Conservation (phyloP, 2,113 vertebrate genomes). For the Thamnophis sirtalis region DNA sequence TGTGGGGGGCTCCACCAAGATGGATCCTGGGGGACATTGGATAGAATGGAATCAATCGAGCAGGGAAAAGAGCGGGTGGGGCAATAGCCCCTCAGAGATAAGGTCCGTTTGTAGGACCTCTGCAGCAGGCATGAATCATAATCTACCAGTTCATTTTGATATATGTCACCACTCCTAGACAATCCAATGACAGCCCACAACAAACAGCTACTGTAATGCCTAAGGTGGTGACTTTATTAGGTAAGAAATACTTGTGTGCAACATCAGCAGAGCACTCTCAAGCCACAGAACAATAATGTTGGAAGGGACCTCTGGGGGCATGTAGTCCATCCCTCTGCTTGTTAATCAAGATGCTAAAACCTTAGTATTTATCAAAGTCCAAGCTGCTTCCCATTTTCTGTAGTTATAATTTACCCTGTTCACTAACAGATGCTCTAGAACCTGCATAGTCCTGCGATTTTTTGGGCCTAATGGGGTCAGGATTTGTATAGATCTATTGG, state of each 20-base stretch:
- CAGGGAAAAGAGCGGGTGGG: neutral
- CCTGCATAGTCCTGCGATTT: neutral
- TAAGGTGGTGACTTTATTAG: neutral
- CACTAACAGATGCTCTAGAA: neutral
- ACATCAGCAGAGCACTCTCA: neutral
- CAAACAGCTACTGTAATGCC: neutral
- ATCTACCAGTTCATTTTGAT: neutral
- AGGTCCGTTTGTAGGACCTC: neutral
- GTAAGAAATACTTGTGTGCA: neutral
- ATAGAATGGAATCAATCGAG: neutral
- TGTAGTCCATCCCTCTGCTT: neutral
- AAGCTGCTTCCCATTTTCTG: neutral
- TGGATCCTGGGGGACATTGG: neutral
- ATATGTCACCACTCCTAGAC: neutral
- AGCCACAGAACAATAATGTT: neutral
- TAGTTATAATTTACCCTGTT: neutral
- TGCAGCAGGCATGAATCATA: neutral
- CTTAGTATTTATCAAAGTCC: neutral
- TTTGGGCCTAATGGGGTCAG: neutral
- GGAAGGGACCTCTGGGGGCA: neutral
- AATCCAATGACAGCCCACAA: neutral
- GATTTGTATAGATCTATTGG: neutral
- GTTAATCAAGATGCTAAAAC: neutral
- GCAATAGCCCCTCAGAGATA: neutral
- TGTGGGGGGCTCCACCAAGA: too few species aligned